Conservation (phyloP, 2,797 vertebrate genomes). For the Melanotaenia nigrans region DNA sequence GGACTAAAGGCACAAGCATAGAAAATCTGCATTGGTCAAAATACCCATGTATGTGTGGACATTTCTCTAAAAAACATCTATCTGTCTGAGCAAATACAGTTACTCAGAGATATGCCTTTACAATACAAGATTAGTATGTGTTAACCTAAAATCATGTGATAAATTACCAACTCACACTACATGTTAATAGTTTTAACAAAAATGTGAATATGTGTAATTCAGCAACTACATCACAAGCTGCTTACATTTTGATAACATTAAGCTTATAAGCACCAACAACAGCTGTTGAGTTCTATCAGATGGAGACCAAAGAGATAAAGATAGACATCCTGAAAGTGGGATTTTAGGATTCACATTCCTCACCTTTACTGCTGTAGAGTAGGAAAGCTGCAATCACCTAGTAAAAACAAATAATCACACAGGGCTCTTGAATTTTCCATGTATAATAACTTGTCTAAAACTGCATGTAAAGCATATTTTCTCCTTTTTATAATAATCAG, state of each 20-base stretch:
- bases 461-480: conserved; percentile 25
- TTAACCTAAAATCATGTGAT: too few species aligned
- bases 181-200: neutral
- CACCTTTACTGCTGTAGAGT: conserved; percentile 17
- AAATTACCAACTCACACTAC: too few species aligned
- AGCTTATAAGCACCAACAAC: conserved; percentile 20
- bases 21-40: too few species aligned
- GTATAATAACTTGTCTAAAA: conserved; percentile 11
- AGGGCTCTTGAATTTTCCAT: conserved; percentile 10
- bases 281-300: conserved; percentile 29
- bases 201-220: neutral
- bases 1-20: too few species aligned
- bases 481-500: conserved; percentile 3
- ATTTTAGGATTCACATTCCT: conserved; percentile 36
- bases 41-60: too few species aligned
- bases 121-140: neutral
- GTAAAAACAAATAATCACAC: conserved; percentile 18
- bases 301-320: conserved; percentile 4
- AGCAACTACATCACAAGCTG: conserved; percentile 2
- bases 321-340: conserved; percentile 18
- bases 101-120: neutral
- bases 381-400: conserved; percentile 2
- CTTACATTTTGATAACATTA: conserved; percentile 6
- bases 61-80: neutral
- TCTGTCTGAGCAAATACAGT: neutral